These are phyloP conservation scores for Amblyopsis rosae DNA, from an alignment of 2,113 vertebrate species.

Conservation along the genomic window DNA sequence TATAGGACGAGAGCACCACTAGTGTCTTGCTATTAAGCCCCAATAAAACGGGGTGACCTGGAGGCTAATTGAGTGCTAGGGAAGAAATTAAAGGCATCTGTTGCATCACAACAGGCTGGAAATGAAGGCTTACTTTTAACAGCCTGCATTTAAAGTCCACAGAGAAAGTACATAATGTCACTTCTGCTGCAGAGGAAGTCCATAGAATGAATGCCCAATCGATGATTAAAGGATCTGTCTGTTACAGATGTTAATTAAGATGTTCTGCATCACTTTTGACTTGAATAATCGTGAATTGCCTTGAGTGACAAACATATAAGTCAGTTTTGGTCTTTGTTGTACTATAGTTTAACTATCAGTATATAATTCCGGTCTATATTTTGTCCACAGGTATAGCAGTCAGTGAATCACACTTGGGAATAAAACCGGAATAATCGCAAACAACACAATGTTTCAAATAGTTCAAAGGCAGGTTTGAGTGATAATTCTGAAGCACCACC, in stretches of 20 bases:
- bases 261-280: not conserved
- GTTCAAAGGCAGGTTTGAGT: slow-evolving; percentile 74
- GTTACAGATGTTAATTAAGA: not conserved
- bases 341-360: slow-evolving; percentile 46
- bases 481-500: slow-evolving; percentile 79
- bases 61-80: slow-evolving; percentile 69
- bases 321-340: slow-evolving; percentile 28
- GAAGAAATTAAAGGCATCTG: slow-evolving; percentile 66
- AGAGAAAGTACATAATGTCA: slow-evolving; percentile 30
- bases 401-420: slow-evolving; percentile 28
- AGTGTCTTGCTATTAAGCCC: slow-evolving; percentile 52
- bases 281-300: slow-evolving; percentile 29
- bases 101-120: slow-evolving; percentile 40
- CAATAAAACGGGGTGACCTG: slow-evolving; percentile 73
- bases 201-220: slow-evolving; percentile 4
- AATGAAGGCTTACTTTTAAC: slow-evolving; percentile 48
- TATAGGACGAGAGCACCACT: slow-evolving; percentile 58
- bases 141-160: slow-evolving; percentile 18
- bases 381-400: slow-evolving; percentile 27
- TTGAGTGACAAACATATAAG: slow-evolving; percentile 31
- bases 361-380: slow-evolving; percentile 29
- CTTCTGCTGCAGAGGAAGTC: slow-evolving; percentile 17
- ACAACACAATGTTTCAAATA: slow-evolving; percentile 67
- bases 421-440: slow-evolving; percentile 69
- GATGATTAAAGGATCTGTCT: not conserved